Base-by-base conservation (phyloP, 35 echinoderm and acorn worm species). In the Apostichopus parvimensis region DNA sequence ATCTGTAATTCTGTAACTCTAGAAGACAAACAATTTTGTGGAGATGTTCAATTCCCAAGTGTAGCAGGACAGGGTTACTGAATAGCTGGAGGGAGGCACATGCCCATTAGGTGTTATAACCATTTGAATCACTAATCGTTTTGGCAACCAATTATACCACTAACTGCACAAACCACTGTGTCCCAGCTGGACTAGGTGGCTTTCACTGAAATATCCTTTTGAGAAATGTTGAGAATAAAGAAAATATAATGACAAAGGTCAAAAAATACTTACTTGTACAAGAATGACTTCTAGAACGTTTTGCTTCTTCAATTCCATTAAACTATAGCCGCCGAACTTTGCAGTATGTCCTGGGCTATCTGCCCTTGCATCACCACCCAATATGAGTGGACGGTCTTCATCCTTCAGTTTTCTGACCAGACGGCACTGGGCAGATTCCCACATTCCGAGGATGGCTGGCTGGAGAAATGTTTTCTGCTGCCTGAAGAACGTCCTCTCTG, bases 291-390 rank as follows among this genome's bases (percentile, higher is more conserved):
- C 11, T 2, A 90, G 17, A 77, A 90, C 20, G 52, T 90, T 90
- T 14, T 56, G 26, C n/a, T 53, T 76, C 53, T 57, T 57, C 72
- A 91, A 22, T 8, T 91, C 54, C 76, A 79, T 91, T 9, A 91
- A 53, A 11, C 20, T 91, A 53, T 91, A 91, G 24, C 88, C 78
- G 2, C 88, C 76, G 26, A 22, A 78, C 17, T 91, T 91, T 15
- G 88, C 88, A 9, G 72, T 79, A 73, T 91, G 71, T 6, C 73
- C 88, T 5, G 88, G 73, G 58, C 73, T 91, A 24, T 91, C 88
- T 4, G 71, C 71, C 6, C 88, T 28, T 14, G 34, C 73, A 78
- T 90, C 88, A 2, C 88, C 88, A 5, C 88, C 88, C 54, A 90
- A 14, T 24, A 78, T 59, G 0, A 90, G 54, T 12, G 88, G 75